Conservation (phyloP, 2,888 invertebrate genomes). For the Priocnemis perturbator region DNA sequence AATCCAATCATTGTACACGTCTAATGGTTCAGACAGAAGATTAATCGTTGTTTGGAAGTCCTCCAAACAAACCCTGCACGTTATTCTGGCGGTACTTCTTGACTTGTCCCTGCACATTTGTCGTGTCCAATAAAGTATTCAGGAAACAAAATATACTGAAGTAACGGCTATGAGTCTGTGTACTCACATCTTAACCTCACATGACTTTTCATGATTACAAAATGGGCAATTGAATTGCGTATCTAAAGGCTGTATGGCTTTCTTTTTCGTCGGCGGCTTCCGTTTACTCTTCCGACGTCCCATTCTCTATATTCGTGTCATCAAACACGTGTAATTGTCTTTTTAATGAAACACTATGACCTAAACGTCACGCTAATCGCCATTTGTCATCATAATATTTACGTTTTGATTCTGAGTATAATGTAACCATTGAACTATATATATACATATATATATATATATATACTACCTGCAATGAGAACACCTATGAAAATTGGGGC, state of each 20-base stretch:
- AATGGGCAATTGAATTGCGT: conserved; percentile 99
- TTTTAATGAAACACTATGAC: too few species aligned
- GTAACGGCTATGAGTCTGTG: conserved; percentile 14
- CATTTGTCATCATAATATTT: too few species aligned
- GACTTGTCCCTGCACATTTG: conserved; percentile 90
- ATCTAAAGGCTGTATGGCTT: conserved; percentile 94
- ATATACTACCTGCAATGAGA: too few species aligned
- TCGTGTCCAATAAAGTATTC: conserved; percentile 1
- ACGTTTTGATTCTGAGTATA: too few species aligned
- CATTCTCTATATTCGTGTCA: conserved; percentile 79
- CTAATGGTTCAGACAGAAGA: conserved; percentile 96
- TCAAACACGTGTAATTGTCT: too few species aligned
- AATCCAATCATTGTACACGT: conserved; percentile 99
- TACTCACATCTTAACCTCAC: conserved; percentile 98
- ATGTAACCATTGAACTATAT: too few species aligned
- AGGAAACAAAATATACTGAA: not conserved
- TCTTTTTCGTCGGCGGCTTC: conserved; percentile 96
- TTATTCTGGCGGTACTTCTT: conserved; percentile 94
- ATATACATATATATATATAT: too few species aligned
- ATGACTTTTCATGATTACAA: conserved; percentile 99
- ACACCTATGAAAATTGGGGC: too few species aligned
- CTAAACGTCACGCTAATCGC: too few species aligned
- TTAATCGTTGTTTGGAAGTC: conserved; percentile 98
- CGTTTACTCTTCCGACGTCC: conserved; percentile 97
- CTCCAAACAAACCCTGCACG: conserved; percentile 96